Percentiles rank a stretch among this genome's conserved stretches.
Conservation (phyloP, 2,888 invertebrate genomes). For the Rotaria macrura region DNA sequence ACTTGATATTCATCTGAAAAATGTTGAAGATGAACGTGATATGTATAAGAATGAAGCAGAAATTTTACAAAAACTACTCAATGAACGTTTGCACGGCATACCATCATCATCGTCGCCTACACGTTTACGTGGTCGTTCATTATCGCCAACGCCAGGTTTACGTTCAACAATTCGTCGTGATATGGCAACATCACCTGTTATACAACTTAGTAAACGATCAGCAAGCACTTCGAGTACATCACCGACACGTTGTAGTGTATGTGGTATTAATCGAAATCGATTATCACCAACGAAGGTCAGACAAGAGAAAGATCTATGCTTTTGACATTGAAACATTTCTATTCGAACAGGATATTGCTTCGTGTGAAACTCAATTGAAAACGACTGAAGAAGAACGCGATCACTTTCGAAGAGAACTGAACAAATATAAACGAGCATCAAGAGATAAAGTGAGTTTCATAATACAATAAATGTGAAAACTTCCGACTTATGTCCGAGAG, state of each 20-base stretch:
- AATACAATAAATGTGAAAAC: too few relatives aligned
- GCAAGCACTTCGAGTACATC: not conserved
- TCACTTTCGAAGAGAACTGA: not conserved
- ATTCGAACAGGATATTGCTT: not conserved
- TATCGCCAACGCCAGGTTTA: not conserved
- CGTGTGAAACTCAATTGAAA: not conserved
- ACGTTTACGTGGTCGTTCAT: not conserved
- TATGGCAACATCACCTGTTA: slow-evolving; percentile 7
- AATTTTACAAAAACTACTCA: slow-evolving; percentile 41
- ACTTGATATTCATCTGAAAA: slow-evolving; percentile 44
- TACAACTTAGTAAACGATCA: not conserved
- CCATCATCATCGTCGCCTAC: not conserved
- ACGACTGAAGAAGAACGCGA: slow-evolving; percentile 10
- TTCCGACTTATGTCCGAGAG: too few relatives aligned
- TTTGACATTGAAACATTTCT: not conserved
- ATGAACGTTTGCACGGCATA: not conserved
- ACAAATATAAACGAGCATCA: not conserved
- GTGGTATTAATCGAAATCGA: not conserved
- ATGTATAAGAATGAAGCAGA: slow-evolving; percentile 47
- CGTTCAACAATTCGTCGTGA: not conserved
- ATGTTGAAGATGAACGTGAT: slow-evolving; percentile 48
- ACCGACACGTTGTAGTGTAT: slow-evolving; percentile 7
- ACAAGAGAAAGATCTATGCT: too few relatives aligned
- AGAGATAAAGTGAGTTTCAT: not conserved
- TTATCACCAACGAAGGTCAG: not conserved